phyloP scores from a whole-genome alignment of 2,888 invertebrate genomes.

The Leucophenga montana region DNA sequence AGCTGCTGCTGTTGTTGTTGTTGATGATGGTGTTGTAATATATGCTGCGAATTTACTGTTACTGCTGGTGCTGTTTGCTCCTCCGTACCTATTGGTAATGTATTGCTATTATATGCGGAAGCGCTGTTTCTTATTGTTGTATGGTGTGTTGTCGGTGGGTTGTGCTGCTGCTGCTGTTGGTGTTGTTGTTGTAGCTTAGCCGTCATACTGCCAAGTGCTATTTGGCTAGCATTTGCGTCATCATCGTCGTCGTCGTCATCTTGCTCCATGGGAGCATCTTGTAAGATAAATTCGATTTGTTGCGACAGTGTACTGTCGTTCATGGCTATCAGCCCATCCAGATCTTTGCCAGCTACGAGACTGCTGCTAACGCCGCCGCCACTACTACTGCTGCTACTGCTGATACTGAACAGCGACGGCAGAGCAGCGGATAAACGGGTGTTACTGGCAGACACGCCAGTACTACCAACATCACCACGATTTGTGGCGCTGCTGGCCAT shows the following conservation, averaged over 20 bases:
- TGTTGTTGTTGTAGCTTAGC: conserved; percentile 36
- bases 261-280: conserved; percentile 72
- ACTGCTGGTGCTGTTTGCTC: conserved; percentile 38
- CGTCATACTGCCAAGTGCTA: conserved; percentile 34
- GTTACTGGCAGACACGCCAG: conserved; percentile 28
- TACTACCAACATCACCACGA: conserved; percentile 12
- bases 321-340: conserved; percentile 71
- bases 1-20: conserved; percentile 27
- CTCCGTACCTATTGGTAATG: conserved; percentile 32
- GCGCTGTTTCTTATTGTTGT: conserved; percentile 56
- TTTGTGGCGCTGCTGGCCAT: conserved; percentile 48
- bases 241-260: conserved; percentile 49
- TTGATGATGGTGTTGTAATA: conserved; percentile 44
- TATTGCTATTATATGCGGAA: conserved; percentile 56
- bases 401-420: conserved; percentile 53
- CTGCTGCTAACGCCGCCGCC: neutral
- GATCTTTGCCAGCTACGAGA: conserved; percentile 55
- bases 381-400: conserved; percentile 37
- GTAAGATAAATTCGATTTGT: conserved; percentile 73
- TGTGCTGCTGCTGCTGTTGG: conserved; percentile 42
- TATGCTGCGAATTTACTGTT: conserved; percentile 34
- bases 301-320: conserved; percentile 72
- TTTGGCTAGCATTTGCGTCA: conserved; percentile 51
- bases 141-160: conserved; percentile 67
- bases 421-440: conserved; percentile 47